Conservation (phyloP, 2,797 vertebrate species). For the Clarias laeviceps region DNA sequence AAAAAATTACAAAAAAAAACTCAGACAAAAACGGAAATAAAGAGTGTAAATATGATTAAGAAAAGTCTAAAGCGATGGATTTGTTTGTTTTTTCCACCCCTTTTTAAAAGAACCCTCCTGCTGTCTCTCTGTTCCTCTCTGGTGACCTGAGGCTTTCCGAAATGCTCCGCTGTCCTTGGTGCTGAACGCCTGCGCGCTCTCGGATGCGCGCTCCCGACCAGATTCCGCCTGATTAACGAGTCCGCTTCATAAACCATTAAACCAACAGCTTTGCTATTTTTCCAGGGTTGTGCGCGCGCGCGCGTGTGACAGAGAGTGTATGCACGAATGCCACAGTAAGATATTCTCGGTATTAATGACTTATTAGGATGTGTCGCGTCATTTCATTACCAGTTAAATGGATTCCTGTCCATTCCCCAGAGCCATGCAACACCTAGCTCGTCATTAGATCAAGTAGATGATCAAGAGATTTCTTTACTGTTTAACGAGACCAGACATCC, state of each 20-base stretch:
- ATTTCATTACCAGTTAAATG: background rate
- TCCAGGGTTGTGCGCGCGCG: background rate
- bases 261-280: slow-evolving; percentile 1
- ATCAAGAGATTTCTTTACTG: slow-evolving; percentile 12
- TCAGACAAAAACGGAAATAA: background rate
- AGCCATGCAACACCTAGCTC: background rate
- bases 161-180: slow-evolving; percentile 65
- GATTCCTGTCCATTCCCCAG: background rate
- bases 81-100: background rate
- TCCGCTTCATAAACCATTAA: slow-evolving; percentile 37
- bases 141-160: slow-evolving; percentile 58
- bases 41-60: background rate
- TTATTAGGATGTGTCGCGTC: background rate
- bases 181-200: slow-evolving; percentile 62
- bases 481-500: slow-evolving; percentile 6
- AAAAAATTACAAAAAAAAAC: slow-evolving; percentile 4
- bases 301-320: background rate
- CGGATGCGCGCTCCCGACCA: slow-evolving; percentile 37
- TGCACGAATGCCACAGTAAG: background rate
- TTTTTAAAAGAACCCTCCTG: background rate
- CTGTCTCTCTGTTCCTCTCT: slow-evolving; percentile 44
- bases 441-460: background rate
- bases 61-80: background rate
- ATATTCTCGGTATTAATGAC: background rate
- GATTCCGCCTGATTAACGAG: slow-evolving; percentile 56